Evolutionary conservation across 1,140 invertebrate genomes (phyloP).

Genomic region (Babylonia areolata): DNA sequence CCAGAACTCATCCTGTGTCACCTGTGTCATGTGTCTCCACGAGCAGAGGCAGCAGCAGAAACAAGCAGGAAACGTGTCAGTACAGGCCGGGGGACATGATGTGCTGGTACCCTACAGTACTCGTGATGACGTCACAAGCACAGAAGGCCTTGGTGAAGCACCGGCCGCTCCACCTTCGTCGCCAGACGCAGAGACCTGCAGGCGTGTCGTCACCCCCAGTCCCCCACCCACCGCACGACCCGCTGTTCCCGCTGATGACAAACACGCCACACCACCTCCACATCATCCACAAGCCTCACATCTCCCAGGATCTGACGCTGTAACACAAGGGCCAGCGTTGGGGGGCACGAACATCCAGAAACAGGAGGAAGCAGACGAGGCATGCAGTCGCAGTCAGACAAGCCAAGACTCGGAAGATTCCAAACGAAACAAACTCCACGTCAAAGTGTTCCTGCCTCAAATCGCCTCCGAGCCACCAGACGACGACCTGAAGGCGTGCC

Average conservation of each 20-base stretch:
- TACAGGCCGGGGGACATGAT: neutral
- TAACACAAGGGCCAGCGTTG: neutral
- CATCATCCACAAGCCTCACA: neutral
- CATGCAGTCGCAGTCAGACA: neutral
- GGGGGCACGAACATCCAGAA: neutral
- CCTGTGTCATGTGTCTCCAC: slow-evolving; percentile 27
- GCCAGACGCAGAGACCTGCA: neutral
- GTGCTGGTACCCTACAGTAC: no score
- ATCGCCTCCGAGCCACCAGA: neutral
- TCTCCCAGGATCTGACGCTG: neutral
- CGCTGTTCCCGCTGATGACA: neutral
- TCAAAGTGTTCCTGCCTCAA: slow-evolving; percentile 43
- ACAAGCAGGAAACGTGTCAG: no score
- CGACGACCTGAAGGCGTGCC: slow-evolving; percentile 34
- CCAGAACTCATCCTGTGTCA: neutral
- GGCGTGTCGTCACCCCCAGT: neutral
- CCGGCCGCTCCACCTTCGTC: neutral
- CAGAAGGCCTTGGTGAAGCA: no score
- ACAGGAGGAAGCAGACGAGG: neutral
- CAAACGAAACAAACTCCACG: slow-evolving; percentile 32
- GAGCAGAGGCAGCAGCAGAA: slow-evolving; percentile 24
- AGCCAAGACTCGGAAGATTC: neutral
- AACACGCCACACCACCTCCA: neutral
- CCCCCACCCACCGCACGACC: neutral
- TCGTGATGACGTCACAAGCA: no score